These are phyloP conservation scores for Sus scrofa DNA, from an alignment of 2,113 vertebrate genomes.

Conservation along the genomic window DNA sequence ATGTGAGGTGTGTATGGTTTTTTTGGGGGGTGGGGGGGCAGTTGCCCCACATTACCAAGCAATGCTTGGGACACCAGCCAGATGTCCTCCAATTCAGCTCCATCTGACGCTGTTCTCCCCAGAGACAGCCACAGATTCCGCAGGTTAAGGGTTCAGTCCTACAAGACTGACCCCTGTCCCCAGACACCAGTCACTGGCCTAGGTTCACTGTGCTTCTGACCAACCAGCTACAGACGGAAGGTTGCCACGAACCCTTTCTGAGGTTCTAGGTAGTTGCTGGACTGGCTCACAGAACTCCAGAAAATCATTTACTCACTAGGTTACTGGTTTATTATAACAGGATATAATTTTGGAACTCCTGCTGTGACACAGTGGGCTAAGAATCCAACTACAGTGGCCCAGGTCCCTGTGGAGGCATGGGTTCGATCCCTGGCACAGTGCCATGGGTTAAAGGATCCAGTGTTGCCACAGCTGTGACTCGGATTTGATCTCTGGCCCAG, in stretches of 20 bases:
- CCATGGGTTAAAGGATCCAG: too few relatives aligned
- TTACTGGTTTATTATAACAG: not conserved
- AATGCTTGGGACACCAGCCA: not conserved
- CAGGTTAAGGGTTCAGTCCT: not conserved
- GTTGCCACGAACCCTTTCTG: not conserved
- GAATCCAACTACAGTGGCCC: too few relatives aligned
- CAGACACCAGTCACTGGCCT: not conserved
- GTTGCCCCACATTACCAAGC: not conserved
- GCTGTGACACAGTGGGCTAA: too few relatives aligned
- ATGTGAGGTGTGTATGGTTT: not conserved
- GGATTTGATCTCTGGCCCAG: too few relatives aligned
- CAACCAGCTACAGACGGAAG: not conserved
- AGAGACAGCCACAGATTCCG: not conserved
- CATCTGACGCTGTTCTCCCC: not conserved
- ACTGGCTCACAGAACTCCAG: not conserved
- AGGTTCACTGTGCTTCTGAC: not conserved
- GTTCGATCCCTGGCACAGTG: too few relatives aligned
- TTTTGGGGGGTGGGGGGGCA: too few relatives aligned
- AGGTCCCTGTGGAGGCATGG: too few relatives aligned
- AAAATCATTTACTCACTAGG: not conserved
- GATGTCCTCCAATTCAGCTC: not conserved
- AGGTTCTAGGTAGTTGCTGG: not conserved
- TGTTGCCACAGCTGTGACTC: too few relatives aligned
- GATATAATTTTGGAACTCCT: too few relatives aligned
- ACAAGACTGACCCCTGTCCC: not conserved